Evolutionary conservation across 2,888 invertebrate genomes (phyloP).

Genomic region (Drosophila acutilabella): DNA sequence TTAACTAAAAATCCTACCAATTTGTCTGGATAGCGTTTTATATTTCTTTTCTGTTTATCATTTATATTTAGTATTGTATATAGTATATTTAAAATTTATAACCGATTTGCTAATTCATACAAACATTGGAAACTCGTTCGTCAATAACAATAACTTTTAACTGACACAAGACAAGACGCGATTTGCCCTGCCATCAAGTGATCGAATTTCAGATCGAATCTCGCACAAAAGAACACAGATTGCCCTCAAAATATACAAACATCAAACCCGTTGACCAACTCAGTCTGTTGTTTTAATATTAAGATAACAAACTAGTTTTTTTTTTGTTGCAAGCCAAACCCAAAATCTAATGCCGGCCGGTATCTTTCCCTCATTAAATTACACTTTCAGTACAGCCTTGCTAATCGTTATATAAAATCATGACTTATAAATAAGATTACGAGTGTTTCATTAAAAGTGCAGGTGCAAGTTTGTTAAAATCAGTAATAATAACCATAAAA

Average conservation of each 20-base stretch:
- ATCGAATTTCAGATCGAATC: slow-evolving; percentile 49
- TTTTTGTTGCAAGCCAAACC: slow-evolving; percentile 19
- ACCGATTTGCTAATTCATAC: slow-evolving; percentile 54
- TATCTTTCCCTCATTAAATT: slow-evolving; percentile 22
- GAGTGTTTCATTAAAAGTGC: slow-evolving; percentile 34
- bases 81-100: slow-evolving; percentile 33
- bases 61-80: slow-evolving; percentile 31
- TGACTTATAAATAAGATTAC: background rate
- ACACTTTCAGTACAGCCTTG: slow-evolving; percentile 18
- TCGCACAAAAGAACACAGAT: slow-evolving; percentile 37
- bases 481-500: slow-evolving; percentile 13
- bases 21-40: slow-evolving; percentile 54
- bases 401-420: slow-evolving; percentile 5
- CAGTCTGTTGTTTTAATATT: slow-evolving; percentile 23
- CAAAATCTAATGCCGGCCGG: slow-evolving; percentile 49
- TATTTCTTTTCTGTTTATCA: slow-evolving; percentile 40
- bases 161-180: slow-evolving; percentile 27
- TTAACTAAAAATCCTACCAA: slow-evolving; percentile 72
- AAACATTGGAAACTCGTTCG: slow-evolving; percentile 59
- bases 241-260: slow-evolving; percentile 30
- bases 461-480: slow-evolving; percentile 49
- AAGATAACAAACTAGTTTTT: slow-evolving; percentile 39
- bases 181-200: slow-evolving; percentile 23
- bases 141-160: slow-evolving; percentile 37
- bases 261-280: slow-evolving; percentile 29